These are phyloP conservation scores for Turritopsis dohrnii DNA, from an alignment of 30 jellyfish, hydroid and myxozoan genomes.

Conservation along the genomic window DNA sequence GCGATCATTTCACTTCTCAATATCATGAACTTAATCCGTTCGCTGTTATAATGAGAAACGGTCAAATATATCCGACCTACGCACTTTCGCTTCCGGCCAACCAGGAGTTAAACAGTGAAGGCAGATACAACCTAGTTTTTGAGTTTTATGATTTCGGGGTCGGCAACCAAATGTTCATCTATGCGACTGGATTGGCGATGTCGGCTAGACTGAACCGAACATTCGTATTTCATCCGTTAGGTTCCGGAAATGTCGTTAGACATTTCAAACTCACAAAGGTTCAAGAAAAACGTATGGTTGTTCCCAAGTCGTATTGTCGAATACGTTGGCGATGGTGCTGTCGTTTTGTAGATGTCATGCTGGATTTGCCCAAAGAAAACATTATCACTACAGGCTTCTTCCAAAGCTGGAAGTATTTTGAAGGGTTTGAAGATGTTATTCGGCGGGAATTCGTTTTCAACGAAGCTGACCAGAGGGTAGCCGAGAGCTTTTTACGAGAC, in stretches of 20 bases:
- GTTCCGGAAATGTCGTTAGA: background rate
- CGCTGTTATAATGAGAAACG: background rate
- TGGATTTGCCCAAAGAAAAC: background rate
- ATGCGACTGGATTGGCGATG: slow-evolving; percentile 5
- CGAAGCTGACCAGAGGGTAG: background rate
- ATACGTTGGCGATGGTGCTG: slow-evolving; percentile 3
- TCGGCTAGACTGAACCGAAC: background rate
- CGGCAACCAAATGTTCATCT: slow-evolving; percentile 4
- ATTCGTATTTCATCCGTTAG: background rate
- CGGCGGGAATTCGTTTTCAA: background rate
- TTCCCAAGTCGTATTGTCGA: background rate
- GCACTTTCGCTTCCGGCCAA: background rate
- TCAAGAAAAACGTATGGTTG: background rate
- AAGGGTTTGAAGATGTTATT: background rate
- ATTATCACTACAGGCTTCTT: background rate
- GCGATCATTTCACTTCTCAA: background rate
- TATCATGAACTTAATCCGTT: background rate
- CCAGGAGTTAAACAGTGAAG: background rate
- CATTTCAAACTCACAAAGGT: background rate
- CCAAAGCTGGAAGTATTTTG: slow-evolving; percentile 9
- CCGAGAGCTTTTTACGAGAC: background rate
- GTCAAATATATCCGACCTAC: background rate
- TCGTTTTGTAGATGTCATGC: background rate
- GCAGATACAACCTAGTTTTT: background rate
- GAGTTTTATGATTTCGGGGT: background rate